Evolutionary conservation across 92 coral and sea anemone species (phyloP).

Genomic region (Paragorgia papillata): DNA sequence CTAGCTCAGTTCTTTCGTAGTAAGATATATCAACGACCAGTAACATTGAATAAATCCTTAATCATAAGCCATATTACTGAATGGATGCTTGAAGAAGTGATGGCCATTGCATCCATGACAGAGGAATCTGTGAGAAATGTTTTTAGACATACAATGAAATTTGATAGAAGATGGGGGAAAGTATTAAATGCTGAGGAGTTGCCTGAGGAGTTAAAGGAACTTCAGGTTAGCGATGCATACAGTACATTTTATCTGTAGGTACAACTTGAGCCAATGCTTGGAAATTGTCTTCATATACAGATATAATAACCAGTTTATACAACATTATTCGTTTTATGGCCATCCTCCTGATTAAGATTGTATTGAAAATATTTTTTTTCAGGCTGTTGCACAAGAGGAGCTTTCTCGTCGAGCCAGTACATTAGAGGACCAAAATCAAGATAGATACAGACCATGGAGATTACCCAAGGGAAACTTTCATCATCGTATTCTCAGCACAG

Average conservation of each 20-base stretch:
- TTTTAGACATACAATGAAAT: constrained; percentile 79
- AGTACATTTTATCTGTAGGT: too few relatives aligned
- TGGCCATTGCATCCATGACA: constrained; percentile 73
- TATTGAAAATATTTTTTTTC: constrained; percentile 1
- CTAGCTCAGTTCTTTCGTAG: constrained; percentile 84
- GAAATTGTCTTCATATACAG: too few relatives aligned
- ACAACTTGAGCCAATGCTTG: too few relatives aligned
- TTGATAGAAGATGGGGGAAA: constrained; percentile 69
- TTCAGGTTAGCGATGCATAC: constrained; percentile 86
- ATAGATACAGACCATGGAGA: constrained; percentile 82
- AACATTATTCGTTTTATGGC: too few relatives aligned
- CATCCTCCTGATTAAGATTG: too few relatives aligned
- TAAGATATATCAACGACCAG: constrained; percentile 57
- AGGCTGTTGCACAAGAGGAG: constrained; percentile 85
- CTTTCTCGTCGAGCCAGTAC: constrained; percentile 73
- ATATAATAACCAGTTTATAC: too few relatives aligned
- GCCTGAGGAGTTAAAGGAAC: constrained; percentile 70
- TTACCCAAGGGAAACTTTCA: constrained; percentile 93
- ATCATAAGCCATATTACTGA: constrained; percentile 67
- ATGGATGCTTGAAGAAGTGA: constrained; percentile 88
- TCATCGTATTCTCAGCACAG: constrained; percentile 84
- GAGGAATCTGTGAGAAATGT: constrained; percentile 65
- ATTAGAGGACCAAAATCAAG: constrained; percentile 59
- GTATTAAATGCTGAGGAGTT: constrained; percentile 61
- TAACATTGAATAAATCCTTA: constrained; percentile 53